These are phyloP conservation scores for Phortica variegata DNA, from an alignment of 1,140 invertebrate genomes.

Conservation along the genomic window DNA sequence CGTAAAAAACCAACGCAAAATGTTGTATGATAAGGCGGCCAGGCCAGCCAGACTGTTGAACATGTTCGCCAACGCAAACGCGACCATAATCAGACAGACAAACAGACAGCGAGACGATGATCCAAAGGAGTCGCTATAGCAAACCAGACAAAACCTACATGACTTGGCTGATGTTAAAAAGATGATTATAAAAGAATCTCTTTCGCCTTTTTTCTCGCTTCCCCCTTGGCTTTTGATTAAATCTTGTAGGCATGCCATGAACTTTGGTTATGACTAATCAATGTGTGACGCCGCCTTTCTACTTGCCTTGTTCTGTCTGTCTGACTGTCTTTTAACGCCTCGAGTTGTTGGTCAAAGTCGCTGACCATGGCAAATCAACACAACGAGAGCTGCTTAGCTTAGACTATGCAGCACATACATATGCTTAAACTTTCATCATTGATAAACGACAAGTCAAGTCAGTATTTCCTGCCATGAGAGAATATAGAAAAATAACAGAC, in stretches of 20 bases:
- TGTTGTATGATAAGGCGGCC: constrained; percentile 14
- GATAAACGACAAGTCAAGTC: constrained; percentile 26
- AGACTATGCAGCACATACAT: too few species aligned
- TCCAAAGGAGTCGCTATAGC: constrained; percentile 9
- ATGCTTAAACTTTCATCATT: constrained; percentile 42
- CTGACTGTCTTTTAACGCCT: constrained; percentile 6
- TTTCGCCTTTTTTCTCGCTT: background rate
- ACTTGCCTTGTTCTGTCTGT: constrained; percentile 12
- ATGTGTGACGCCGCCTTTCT: constrained; percentile 38
- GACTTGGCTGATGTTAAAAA: constrained; percentile 1
- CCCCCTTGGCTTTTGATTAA: background rate
- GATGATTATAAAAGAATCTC: constrained; percentile 5
- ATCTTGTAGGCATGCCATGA: constrained; percentile 1
- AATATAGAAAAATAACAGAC: constrained; percentile 1
- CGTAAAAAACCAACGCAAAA: constrained; percentile 24
- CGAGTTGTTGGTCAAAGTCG: constrained; percentile 8
- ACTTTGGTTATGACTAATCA: constrained; percentile 36
- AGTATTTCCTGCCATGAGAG: background rate
- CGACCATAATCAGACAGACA: background rate
- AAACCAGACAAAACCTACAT: constrained; percentile 19
- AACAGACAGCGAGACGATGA: background rate
- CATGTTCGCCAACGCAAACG: constrained; percentile 15
- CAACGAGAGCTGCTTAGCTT: too few species aligned
- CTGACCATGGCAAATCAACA: too few species aligned
- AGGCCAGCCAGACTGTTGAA: constrained; percentile 1